These are phyloP conservation scores for Periparus ater DNA, from an alignment of 2,797 vertebrate species.

Conservation along the genomic window DNA sequence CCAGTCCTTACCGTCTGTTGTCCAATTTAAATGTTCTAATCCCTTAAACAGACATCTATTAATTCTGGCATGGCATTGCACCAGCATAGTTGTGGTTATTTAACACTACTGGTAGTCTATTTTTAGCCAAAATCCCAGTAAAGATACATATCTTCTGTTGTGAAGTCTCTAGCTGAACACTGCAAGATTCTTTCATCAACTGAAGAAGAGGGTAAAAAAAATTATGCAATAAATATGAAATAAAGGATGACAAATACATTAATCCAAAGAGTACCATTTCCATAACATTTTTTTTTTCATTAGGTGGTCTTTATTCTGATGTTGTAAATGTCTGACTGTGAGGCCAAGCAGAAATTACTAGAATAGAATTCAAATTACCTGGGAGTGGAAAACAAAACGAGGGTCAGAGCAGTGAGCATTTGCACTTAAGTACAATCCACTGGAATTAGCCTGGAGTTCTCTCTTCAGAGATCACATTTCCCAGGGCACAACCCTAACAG, in stretches of 20 bases:
- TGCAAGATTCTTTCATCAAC: background rate
- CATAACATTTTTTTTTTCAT: background rate
- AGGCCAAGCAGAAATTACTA: background rate
- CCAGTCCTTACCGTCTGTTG: background rate
- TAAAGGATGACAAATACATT: background rate
- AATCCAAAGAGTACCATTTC: background rate
- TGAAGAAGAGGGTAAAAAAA: background rate
- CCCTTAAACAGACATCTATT: background rate
- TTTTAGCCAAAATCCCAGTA: slow-evolving; percentile 4
- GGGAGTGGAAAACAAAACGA: background rate
- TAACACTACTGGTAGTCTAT: background rate
- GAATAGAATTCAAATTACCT: background rate
- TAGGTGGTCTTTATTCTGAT: background rate
- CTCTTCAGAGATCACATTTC: background rate
- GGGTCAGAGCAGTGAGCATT: background rate
- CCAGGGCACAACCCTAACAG: background rate
- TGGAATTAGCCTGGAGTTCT: background rate
- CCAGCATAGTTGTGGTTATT: background rate
- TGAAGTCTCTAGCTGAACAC: background rate
- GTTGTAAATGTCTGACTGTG: background rate
- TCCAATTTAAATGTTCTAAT: background rate
- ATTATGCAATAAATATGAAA: background rate
- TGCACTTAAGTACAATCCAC: background rate
- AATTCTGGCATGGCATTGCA: background rate
- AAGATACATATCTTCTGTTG: background rate